Base-by-base conservation (phyloP, 2,797 vertebrate species). In the Sebastiscus albofasciatus region DNA sequence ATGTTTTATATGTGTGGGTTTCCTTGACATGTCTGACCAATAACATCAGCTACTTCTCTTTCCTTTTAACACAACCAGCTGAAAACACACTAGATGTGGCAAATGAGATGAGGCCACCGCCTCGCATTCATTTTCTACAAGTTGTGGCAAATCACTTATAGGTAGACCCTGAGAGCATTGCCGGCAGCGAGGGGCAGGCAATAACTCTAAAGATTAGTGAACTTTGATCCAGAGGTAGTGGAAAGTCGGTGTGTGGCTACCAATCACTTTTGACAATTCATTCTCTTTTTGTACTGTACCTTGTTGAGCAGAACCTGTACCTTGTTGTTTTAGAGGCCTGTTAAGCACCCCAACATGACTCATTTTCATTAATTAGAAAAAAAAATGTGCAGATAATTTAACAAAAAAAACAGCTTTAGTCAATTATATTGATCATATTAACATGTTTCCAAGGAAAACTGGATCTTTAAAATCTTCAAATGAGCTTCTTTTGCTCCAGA, bases 221-320 rank as follows among this genome's bases (percentile, higher is more conserved):
- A 59, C 67, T 66, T 60, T 71, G 72, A 66, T 59, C 60, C 39
- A 52, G 67, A 59, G 60, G 72, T 75, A 54, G 18, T 59, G 24
- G 61, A 18, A 56, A 83, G 61, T 29, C 6, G 2, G 33, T 5
- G 16, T 33, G 81, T 29, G 24, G 20, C 22, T 42, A 72, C 56
- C 11, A 59, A 67, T 66, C 66, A 61, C 52, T 58, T 70, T 29
- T 49, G 49, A 62, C 34, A 39, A 31, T 8, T 27, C 2, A 18
- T 13, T 24, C 14, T 49, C 31, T 22, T 70, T 6, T 12, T 46
- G 1, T 34, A 14, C 8, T 12, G 4, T 22, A 9, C 31, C 11
- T 65, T 56, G 16, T 52, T 42, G 11, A 39, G 33, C 8, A 66
- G 18, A 54, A 49, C 3, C 42, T 46, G 42, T 18, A 20, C 42